These are phyloP conservation scores for Stomatorhinus ivindoensis DNA, from an alignment of 2,113 vertebrate genomes.

Conservation along the genomic window DNA sequence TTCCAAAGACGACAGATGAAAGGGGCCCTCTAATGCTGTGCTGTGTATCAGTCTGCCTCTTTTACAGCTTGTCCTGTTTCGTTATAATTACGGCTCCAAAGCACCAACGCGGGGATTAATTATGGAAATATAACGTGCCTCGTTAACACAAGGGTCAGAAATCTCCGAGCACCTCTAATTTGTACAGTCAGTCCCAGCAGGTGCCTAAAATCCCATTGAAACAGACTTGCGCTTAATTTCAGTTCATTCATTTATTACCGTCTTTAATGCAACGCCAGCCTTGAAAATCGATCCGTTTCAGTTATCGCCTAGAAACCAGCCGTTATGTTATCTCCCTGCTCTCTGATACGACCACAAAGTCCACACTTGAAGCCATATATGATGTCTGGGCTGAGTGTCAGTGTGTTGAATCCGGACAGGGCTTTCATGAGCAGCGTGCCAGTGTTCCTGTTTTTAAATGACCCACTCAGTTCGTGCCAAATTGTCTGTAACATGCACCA, in stretches of 20 bases:
- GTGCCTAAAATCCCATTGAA: background rate
- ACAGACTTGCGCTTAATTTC: background rate
- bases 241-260: background rate
- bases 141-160: background rate
- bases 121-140: background rate
- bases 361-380: background rate
- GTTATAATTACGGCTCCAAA: background rate
- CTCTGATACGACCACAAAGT: background rate
- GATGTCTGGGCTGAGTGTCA: background rate
- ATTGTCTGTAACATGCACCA: constrained; percentile 29
- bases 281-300: background rate
- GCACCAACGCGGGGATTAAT: background rate
- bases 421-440: background rate
- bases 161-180: background rate
- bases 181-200: background rate
- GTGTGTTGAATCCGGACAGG: background rate
- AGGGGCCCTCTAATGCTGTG: background rate
- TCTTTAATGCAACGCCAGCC: background rate
- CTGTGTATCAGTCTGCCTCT: background rate
- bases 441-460: background rate
- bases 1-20: background rate
- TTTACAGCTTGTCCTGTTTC: background rate
- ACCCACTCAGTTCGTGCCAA: constrained; percentile 2
- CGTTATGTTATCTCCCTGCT: background rate
- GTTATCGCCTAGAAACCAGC: background rate